Conservation (phyloP, 2,888 invertebrate species). For the Tortricodes alternella region DNA sequence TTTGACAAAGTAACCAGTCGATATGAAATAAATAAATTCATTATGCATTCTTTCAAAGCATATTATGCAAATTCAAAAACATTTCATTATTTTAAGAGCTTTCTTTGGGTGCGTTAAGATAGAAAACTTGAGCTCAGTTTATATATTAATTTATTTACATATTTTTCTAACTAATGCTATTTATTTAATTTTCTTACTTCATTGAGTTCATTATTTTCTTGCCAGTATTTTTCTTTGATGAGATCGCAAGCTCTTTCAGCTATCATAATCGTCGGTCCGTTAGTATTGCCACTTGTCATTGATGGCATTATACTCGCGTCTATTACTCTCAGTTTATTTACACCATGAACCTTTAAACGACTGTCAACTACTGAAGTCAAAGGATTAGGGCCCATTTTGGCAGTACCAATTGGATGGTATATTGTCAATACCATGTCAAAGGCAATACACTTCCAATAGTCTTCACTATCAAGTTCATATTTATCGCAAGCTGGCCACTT, state of each 20-base stretch:
- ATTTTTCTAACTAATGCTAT: neutral
- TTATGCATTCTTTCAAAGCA: no score
- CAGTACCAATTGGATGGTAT: slow-evolving; percentile 87
- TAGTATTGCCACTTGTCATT: slow-evolving; percentile 89
- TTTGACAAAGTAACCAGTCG: no score
- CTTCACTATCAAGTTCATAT: slow-evolving; percentile 44
- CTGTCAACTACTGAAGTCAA: slow-evolving; percentile 79
- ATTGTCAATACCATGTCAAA: slow-evolving; percentile 77
- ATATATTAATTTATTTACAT: no score
- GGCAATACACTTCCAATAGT: slow-evolving; percentile 58
- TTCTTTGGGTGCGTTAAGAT: no score
- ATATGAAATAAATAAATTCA: no score
- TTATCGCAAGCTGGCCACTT: slow-evolving; percentile 49
- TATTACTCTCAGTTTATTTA: slow-evolving; percentile 85
- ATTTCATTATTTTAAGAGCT: no score
- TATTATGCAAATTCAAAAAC: no score
- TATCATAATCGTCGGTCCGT: slow-evolving; percentile 90
- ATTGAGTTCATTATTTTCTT: neutral
- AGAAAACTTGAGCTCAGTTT: no score
- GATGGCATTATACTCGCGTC: slow-evolving; percentile 92
- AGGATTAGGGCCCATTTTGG: slow-evolving; percentile 80
- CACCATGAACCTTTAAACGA: slow-evolving; percentile 84
- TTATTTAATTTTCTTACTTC: neutral
- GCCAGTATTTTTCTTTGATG: slow-evolving; percentile 78
- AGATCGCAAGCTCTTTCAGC: slow-evolving; percentile 89